phyloP scores from a whole-genome alignment of 2,797 vertebrate genomes.

The Cyprinodon diabolis region DNA sequence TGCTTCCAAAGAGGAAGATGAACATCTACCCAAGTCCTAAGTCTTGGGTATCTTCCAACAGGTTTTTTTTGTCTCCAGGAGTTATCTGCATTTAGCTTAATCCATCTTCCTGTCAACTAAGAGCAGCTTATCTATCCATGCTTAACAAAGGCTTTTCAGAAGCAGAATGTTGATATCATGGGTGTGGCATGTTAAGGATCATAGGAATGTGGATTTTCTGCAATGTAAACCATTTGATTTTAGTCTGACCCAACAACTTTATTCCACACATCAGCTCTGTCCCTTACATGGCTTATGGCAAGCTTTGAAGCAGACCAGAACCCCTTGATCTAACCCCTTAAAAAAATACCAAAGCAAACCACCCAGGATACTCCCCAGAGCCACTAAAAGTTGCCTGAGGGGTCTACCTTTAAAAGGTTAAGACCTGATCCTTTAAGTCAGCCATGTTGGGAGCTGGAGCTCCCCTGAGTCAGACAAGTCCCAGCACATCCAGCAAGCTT shows the following conservation, averaged over 20 bases:
- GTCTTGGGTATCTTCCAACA: not conserved
- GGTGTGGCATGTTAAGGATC: not conserved
- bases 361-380: not conserved
- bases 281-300: too few relatives aligned
- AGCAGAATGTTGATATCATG: not conserved
- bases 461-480: constrained; percentile 3
- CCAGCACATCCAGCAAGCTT: not conserved
- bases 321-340: not conserved
- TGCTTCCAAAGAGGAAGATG: not conserved
- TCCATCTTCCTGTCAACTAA: not conserved
- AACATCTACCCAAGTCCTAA: not conserved
- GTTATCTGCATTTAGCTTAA: not conserved
- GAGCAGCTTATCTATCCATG: not conserved
- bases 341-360: not conserved
- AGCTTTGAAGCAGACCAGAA: not conserved
- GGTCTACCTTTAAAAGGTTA: not conserved
- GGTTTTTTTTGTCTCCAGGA: not conserved
- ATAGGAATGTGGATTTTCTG: not conserved
- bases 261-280: not conserved
- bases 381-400: not conserved
- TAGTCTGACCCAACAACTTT: not conserved
- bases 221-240: not conserved
- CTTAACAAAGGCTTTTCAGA: not conserved
- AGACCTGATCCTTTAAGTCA: not conserved
- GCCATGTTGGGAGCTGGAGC: not conserved